These are phyloP conservation scores for Achlya flavicornis DNA, from an alignment of 2,888 invertebrate species.

Conservation along the genomic window DNA sequence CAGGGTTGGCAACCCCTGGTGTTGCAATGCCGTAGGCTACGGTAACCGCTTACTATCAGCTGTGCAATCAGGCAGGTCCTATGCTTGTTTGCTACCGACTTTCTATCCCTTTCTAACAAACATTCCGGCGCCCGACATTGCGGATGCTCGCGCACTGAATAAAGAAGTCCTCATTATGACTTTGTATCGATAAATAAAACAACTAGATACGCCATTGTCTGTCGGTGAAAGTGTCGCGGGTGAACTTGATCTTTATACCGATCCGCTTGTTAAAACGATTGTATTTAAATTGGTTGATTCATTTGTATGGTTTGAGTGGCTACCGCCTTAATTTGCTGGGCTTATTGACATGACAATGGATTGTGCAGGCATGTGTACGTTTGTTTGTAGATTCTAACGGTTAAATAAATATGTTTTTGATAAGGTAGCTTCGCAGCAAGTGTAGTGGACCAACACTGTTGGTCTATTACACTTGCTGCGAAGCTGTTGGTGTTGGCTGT, in stretches of 20 bases:
- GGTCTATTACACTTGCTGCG: no score
- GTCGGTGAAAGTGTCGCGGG: constrained; percentile 42
- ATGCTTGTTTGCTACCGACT: no score
- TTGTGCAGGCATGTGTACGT: not conserved
- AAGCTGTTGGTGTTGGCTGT: no score
- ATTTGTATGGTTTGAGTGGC: not conserved
- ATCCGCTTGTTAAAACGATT: not conserved
- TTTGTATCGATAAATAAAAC: constrained; percentile 40
- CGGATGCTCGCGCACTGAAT: constrained; percentile 36
- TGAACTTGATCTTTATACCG: constrained; percentile 43
- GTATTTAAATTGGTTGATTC: not conserved
- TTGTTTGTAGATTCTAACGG: not conserved
- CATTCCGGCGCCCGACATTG: constrained; percentile 20
- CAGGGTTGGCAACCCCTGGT: no score
- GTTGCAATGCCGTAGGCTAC: no score
- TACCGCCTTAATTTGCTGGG: not conserved
- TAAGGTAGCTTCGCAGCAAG: no score
- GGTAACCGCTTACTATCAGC: no score
- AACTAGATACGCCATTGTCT: constrained; percentile 33
- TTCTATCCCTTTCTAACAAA: constrained; percentile 25
- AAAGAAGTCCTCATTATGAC: constrained; percentile 35
- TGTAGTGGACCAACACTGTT: no score
- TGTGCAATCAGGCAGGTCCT: no score
- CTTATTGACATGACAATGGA: not conserved
- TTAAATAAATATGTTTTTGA: no score